Evolutionary conservation across 2,113 vertebrate genomes (phyloP).

Genomic region (Antennarius striatus): DNA sequence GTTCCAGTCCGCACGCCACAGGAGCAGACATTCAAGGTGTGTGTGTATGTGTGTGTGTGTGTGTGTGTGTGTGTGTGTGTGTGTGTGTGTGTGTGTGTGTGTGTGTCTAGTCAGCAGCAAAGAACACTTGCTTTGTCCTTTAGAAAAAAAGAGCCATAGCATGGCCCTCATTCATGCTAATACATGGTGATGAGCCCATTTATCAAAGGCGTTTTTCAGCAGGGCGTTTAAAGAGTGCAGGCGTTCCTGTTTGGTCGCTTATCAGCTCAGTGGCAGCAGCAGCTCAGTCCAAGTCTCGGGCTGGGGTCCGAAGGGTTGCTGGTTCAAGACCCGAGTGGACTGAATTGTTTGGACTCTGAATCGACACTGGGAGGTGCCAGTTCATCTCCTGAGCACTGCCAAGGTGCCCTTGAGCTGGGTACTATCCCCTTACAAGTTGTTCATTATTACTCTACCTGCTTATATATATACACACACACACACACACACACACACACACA

Average conservation of each 20-base stretch:
- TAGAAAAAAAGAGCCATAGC: slow-evolving; percentile 31
- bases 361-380: too few species aligned
- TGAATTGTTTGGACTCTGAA: too few species aligned
- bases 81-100: slow-evolving; percentile 7
- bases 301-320: too few species aligned
- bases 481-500: too few species aligned
- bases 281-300: too few species aligned
- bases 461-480: too few species aligned
- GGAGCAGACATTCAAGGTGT: slow-evolving; percentile 6
- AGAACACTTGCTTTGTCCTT: slow-evolving; percentile 57
- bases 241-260: slow-evolving; percentile 26
- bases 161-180: slow-evolving; percentile 55
- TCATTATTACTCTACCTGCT: too few species aligned
- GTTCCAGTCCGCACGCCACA: slow-evolving; percentile 18
- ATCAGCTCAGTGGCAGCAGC: slow-evolving; percentile 29
- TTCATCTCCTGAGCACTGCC: too few species aligned
- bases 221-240: slow-evolving; percentile 7
- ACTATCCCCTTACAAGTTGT: too few species aligned
- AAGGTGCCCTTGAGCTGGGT: too few species aligned
- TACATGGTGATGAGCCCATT: slow-evolving; percentile 49
- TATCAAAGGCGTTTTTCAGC: slow-evolving; percentile 35
- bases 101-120: slow-evolving; percentile 35
- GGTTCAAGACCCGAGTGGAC: too few species aligned
- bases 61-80: neutral
- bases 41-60: slow-evolving; percentile 1